phyloP scores from a whole-genome alignment of 1,140 invertebrate species.

The Sitobion miscanthi region DNA sequence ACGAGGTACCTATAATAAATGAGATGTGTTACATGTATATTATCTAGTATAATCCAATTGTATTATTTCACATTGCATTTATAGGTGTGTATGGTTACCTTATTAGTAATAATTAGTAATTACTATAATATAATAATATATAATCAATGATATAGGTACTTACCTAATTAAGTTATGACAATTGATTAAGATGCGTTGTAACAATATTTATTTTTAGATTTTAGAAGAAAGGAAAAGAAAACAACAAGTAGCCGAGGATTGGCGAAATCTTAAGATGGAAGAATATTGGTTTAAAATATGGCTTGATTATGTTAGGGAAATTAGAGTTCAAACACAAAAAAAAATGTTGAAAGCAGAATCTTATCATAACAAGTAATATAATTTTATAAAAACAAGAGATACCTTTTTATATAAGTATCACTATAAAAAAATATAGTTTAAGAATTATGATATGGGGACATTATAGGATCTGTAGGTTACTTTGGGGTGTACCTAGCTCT shows the following conservation, averaged over 20 bases:
- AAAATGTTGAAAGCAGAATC: conserved; percentile 42
- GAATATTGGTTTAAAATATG: conserved; percentile 51
- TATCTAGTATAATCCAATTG: not conserved
- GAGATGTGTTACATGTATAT: not conserved
- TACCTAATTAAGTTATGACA: not conserved
- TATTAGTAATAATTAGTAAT: too few species aligned
- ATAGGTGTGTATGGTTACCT: too few species aligned
- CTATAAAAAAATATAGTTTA: not conserved
- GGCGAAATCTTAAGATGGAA: conserved; percentile 35
- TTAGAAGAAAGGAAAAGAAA: conserved; percentile 41
- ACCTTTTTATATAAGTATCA: not conserved
- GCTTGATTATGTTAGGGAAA: conserved; percentile 12
- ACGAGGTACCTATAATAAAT: not conserved
- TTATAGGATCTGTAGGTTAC: not conserved
- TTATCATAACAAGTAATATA: conserved; percentile 50
- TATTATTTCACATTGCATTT: not conserved
- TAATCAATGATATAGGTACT: not conserved
- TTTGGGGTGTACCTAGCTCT: not conserved
- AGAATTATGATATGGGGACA: too few species aligned
- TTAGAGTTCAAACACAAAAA: not conserved
- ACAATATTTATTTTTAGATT: conserved; percentile 25
- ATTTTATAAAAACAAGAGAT: not conserved
- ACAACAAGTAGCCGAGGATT: conserved; percentile 57
- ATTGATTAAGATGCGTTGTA: not conserved
- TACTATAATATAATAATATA: not conserved